These are phyloP conservation scores for Semaprochilodus insignis DNA, from an alignment of 2,797 vertebrate species.

Conservation along the genomic window DNA sequence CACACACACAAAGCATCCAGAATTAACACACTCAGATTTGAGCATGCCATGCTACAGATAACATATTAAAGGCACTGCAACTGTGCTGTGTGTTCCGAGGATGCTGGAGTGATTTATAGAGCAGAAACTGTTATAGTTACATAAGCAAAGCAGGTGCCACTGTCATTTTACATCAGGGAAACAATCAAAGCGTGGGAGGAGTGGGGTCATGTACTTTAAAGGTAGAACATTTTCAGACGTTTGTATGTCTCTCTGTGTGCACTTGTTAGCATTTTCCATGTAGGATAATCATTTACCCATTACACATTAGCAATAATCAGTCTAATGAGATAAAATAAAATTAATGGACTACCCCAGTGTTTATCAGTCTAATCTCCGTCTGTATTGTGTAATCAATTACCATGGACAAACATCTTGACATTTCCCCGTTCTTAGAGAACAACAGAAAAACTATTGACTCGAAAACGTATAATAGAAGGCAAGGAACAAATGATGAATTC, in stretches of 20 bases:
- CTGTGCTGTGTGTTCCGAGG: constrained; percentile 27
- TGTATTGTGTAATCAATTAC: too few relatives aligned
- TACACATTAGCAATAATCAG: not conserved
- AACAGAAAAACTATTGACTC: too few relatives aligned
- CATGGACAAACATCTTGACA: too few relatives aligned
- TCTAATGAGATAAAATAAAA: not conserved
- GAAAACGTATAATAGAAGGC: too few relatives aligned
- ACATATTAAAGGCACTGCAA: constrained; percentile 22
- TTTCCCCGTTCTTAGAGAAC: too few relatives aligned
- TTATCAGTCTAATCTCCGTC: too few relatives aligned
- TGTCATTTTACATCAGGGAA: constrained; percentile 41
- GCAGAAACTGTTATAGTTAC: constrained; percentile 4
- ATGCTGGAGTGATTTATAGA: constrained; percentile 25
- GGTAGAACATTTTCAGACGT: constrained; percentile 6
- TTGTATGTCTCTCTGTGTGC: not conserved
- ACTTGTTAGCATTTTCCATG: not conserved
- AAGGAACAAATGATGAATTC: too few relatives aligned
- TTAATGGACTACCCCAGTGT: not conserved
- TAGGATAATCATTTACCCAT: not conserved
- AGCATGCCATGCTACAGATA: constrained; percentile 8
- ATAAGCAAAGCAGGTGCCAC: constrained; percentile 45
- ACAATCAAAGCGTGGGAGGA: constrained; percentile 34
- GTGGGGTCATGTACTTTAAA: constrained; percentile 29
- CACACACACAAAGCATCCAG: constrained; percentile 29
- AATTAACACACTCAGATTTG: constrained; percentile 38